These are phyloP conservation scores for Pseudomugil tenellus DNA, from an alignment of 2,797 vertebrate genomes.

Conservation along the genomic window DNA sequence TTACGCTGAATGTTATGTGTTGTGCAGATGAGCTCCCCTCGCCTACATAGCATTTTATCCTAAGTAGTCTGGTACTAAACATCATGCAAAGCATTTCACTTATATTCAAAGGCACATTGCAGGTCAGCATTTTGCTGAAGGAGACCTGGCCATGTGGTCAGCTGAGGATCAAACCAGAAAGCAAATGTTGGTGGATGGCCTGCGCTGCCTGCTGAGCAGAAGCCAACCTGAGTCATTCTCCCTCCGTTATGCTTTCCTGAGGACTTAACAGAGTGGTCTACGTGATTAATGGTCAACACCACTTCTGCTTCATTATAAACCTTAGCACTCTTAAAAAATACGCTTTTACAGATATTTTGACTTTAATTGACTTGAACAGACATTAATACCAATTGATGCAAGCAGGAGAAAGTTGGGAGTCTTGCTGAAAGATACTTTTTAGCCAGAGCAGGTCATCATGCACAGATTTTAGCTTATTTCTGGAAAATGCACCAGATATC, in stretches of 20 bases:
- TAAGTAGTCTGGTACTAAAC: neutral
- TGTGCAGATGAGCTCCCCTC: too few species aligned
- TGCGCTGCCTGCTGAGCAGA: conserved; percentile 1
- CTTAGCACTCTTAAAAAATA: neutral
- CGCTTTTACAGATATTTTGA: too few species aligned
- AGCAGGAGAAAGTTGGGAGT: neutral
- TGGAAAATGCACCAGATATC: too few species aligned
- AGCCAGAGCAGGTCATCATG: neutral
- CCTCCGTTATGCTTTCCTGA: neutral
- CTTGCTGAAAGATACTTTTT: neutral
- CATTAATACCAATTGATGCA: neutral
- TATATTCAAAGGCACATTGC: neutral
- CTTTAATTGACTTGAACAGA: too few species aligned
- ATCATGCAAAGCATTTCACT: neutral
- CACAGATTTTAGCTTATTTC: too few species aligned
- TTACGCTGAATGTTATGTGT: too few species aligned
- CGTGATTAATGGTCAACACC: neutral
- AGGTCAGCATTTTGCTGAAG: conserved; percentile 9
- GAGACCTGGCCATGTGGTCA: conserved; percentile 2
- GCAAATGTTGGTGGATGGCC: conserved; percentile 6
- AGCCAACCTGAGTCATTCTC: neutral
- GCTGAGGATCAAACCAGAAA: conserved; percentile 4
- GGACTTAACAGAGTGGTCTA: neutral
- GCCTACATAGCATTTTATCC: neutral
- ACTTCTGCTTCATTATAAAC: neutral